phyloP scores from a whole-genome alignment of 2,888 invertebrate genomes.

The Sussaba pulchella region DNA sequence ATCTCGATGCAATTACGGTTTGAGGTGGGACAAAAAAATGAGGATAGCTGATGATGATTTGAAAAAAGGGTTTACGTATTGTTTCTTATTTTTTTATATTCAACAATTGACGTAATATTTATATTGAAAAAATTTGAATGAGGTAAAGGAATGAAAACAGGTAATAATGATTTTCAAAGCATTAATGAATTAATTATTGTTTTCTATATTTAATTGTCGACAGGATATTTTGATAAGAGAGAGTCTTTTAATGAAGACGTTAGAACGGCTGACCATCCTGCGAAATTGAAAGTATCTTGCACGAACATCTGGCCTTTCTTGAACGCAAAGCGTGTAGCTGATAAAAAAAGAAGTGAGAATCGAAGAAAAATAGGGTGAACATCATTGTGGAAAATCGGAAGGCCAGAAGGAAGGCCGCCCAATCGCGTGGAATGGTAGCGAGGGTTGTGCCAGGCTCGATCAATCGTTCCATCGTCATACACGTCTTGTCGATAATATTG shows the following conservation, averaged over 20 bases:
- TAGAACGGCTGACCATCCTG: background rate
- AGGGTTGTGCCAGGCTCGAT: background rate
- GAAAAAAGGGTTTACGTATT: background rate
- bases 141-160: too few relatives aligned
- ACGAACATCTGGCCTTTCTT: conserved; percentile 1
- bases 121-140: too few relatives aligned
- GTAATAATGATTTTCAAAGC: too few relatives aligned
- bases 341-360: conserved; percentile 8
- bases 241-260: background rate
- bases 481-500: conserved; percentile 22
- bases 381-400: conserved; percentile 23
- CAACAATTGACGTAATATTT: background rate
- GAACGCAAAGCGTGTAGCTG: background rate
- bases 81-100: background rate
- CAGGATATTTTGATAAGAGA: too few relatives aligned
- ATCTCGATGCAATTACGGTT: background rate
- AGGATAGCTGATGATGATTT: background rate
- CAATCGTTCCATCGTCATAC: too few relatives aligned
- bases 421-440: conserved; percentile 36
- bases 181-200: too few relatives aligned
- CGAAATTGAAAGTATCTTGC: background rate
- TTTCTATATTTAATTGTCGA: too few relatives aligned
- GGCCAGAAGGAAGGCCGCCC: conserved; percentile 30
- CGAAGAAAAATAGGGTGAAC: conserved; percentile 8
- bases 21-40: background rate